Conservation (phyloP, 2,113 vertebrate species). For the Nasalis larvatus region DNA sequence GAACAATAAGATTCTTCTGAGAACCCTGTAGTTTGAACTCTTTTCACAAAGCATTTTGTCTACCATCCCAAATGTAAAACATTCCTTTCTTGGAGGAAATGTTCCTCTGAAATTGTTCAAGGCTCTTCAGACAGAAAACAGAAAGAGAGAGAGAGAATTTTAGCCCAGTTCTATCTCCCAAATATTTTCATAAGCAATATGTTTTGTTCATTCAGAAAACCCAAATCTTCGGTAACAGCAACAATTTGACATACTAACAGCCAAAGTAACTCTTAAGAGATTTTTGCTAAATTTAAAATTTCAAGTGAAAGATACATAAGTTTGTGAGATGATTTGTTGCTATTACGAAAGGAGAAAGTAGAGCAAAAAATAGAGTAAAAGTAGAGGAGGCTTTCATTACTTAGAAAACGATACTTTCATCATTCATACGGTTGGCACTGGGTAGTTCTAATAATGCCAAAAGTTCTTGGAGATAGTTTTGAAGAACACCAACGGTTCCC, state of each 20-base stretch:
- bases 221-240: not conserved
- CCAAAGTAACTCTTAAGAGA: not conserved
- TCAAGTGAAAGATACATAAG: not conserved
- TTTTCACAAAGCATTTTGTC: not conserved
- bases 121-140: not conserved
- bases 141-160: not conserved
- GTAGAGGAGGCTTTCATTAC: not conserved
- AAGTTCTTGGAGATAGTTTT: constrained; percentile 2
- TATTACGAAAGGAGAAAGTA: not conserved
- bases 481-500: not conserved
- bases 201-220: not conserved
- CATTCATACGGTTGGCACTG: not conserved
- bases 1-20: not conserved
- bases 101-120: not conserved
- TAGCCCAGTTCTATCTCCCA: not conserved
- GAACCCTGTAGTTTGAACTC: not conserved
- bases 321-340: not conserved
- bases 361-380: not conserved
- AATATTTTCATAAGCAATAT: not conserved
- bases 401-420: not conserved
- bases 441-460: not conserved
- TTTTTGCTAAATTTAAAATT: constrained; percentile 30
- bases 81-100: not conserved
- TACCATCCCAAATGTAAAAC: not conserved
- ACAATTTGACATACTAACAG: not conserved